phyloP scores from a whole-genome alignment of 2,888 invertebrate species.

The Drosophila suboccidentalis region DNA sequence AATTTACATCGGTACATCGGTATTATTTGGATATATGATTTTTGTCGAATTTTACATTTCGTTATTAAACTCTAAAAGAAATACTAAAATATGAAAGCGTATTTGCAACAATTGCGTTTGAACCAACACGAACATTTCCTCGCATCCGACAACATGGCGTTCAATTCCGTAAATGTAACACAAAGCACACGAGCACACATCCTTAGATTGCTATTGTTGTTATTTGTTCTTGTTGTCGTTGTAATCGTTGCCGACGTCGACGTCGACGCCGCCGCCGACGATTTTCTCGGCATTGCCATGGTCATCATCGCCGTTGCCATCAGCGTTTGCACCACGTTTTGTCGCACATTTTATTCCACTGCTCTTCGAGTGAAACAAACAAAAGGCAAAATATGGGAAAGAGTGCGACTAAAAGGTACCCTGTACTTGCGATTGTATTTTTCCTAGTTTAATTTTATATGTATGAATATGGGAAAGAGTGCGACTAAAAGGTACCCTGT shows the following conservation, averaged over 20 bases:
- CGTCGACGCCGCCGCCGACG: slow-evolving; percentile 38
- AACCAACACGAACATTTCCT: slow-evolving; percentile 76
- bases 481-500: slow-evolving; percentile 14
- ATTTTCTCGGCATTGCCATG: slow-evolving; percentile 57
- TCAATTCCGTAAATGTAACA: slow-evolving; percentile 82
- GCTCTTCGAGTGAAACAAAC: slow-evolving; percentile 36
- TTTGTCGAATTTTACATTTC: no score
- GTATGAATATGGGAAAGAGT: not conserved
- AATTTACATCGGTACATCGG: no score
- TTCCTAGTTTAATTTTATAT: not conserved
- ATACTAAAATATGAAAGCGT: slow-evolving; percentile 58
- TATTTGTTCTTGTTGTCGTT: slow-evolving; percentile 43
- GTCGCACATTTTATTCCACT: slow-evolving; percentile 67
- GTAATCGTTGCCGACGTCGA: slow-evolving; percentile 63
- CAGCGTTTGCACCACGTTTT: slow-evolving; percentile 62
- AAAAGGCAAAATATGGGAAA: slow-evolving; percentile 30
- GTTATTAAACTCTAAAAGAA: slow-evolving; percentile 3
- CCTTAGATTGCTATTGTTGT: slow-evolving; percentile 38
- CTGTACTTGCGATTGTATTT: not conserved
- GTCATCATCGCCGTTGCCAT: slow-evolving; percentile 51
- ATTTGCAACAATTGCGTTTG: slow-evolving; percentile 64
- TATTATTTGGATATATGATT: no score
- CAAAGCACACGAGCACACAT: slow-evolving; percentile 25
- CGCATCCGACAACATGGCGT: slow-evolving; percentile 77
- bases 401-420: slow-evolving; percentile 7